phyloP scores from a whole-genome alignment of 1,140 invertebrate genomes.

The Drosophila ironensis region DNA sequence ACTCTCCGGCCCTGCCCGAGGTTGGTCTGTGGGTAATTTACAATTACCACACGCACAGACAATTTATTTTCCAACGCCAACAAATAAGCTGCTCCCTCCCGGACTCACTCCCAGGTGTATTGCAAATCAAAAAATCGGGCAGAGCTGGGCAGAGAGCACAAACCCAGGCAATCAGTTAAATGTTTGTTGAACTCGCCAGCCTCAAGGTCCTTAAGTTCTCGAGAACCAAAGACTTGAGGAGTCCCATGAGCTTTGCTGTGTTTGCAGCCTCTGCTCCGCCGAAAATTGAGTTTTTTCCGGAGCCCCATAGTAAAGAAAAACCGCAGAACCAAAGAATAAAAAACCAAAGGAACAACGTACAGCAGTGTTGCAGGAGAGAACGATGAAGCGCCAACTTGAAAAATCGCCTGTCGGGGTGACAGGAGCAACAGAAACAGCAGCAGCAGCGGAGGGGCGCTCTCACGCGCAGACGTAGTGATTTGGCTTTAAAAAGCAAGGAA shows the following conservation, averaged over 20 bases:
- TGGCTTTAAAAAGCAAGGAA: slow-evolving; percentile 63
- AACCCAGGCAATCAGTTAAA: slow-evolving; percentile 81
- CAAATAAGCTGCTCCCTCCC: slow-evolving; percentile 65
- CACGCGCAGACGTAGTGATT: slow-evolving; percentile 76
- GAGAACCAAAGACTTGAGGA: slow-evolving; percentile 11
- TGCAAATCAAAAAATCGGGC: slow-evolving; percentile 81
- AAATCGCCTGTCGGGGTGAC: slow-evolving; percentile 69
- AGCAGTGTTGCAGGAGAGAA: slow-evolving; percentile 11
- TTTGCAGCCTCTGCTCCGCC: background rate
- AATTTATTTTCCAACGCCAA: slow-evolving; percentile 78
- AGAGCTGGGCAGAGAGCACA: slow-evolving; percentile 51
- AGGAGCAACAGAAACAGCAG: background rate
- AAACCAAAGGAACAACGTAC: slow-evolving; percentile 4
- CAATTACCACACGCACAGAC: slow-evolving; percentile 82
- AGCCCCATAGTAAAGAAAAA: slow-evolving; percentile 13
- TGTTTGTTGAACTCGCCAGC: slow-evolving; percentile 79
- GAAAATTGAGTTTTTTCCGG: slow-evolving; percentile 62
- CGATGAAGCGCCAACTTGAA: slow-evolving; percentile 77
- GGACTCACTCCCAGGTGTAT: slow-evolving; percentile 76
- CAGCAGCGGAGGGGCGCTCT: slow-evolving; percentile 14
- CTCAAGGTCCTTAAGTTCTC: slow-evolving; percentile 38
- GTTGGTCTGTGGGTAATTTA: slow-evolving; percentile 60
- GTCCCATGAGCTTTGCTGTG: slow-evolving; percentile 41
- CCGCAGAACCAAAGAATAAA: slow-evolving; percentile 25
- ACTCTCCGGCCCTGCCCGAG: background rate